Percentiles rank a stretch among this genome's conserved stretches.
These are phyloP conservation scores for Drosophila tropicalis DNA, from an alignment of 1,140 invertebrate species.

Conservation along the genomic window DNA sequence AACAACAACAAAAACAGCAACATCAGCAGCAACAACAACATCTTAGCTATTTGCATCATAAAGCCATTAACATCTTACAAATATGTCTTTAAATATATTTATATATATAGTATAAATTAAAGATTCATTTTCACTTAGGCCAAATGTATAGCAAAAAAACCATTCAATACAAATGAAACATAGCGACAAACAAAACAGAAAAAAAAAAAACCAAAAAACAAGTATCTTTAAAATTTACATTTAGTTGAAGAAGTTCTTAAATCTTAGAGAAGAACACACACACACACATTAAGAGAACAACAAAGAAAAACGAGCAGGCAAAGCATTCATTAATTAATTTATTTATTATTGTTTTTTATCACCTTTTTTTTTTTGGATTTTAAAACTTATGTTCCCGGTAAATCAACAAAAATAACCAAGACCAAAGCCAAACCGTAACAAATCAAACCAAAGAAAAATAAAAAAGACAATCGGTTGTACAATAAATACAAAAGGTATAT, in stretches of 20 bases:
- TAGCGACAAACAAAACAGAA: constrained; percentile 27
- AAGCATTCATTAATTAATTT: constrained; percentile 66
- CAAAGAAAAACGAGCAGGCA: constrained; percentile 60
- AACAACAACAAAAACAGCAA: constrained; percentile 17
- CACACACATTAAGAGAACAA: constrained; percentile 27
- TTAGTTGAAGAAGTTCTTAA: constrained; percentile 73
- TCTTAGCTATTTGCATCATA: constrained; percentile 6
- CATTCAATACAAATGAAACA: constrained; percentile 39
- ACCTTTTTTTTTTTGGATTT: constrained; percentile 44
- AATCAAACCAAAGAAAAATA: constrained; percentile 15
- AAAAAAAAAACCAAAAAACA: constrained; percentile 36
- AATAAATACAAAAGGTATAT: constrained; percentile 59
- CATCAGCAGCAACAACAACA: constrained; percentile 19
- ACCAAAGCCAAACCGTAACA: not conserved
- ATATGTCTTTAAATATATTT: constrained; percentile 37
- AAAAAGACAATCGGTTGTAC: constrained; percentile 71
- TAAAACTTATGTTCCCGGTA: constrained; percentile 35
- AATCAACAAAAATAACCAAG: constrained; percentile 24
- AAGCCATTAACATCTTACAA: constrained; percentile 38
- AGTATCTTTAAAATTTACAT: constrained; percentile 79
- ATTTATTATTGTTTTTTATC: constrained; percentile 54
- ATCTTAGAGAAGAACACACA: constrained; percentile 32
- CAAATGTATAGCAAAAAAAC: constrained; percentile 37
- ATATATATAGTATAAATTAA: constrained; percentile 30
- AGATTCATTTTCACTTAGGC: constrained; percentile 16